Base-by-base conservation (phyloP, 2,797 vertebrate species). In the Sternotherus odoratus region DNA sequence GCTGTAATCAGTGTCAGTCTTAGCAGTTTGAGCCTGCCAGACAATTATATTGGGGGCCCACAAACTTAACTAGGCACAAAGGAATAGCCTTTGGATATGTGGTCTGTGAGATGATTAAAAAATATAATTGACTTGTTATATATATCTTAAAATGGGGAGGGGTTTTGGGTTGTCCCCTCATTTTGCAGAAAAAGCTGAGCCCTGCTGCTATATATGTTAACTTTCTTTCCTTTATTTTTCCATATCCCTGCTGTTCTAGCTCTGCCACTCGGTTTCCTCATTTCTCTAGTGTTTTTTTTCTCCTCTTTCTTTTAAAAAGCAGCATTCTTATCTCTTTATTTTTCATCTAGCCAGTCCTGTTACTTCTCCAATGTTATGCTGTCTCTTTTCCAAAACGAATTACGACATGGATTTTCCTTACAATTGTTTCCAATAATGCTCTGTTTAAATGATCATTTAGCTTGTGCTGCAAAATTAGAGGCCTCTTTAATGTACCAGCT, bases 101-200 rank as follows among this genome's bases (percentile, higher is more conserved):
- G 63, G n/a, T 21, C 17, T 1, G 5, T 66, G 60, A 66, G 33
- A 63, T 63, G n/a, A 66, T n/a, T 66, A 8, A 10, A 8, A n/a
- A 66, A 66, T 66, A n/a, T n/a, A 66, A 33, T 66, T 66, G 33
- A n/a, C 33, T 66, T 19, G n/a, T 36, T 36, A 11, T 66, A 36
- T 66, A 36, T 66, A 36, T 17, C 39, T 30, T 54, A 2, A 6
- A 33, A 74, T 2, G 10, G 3, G 11, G 43, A 33, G 74, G 28
- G 4, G 3, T 3, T 1, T 0, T 5, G 4, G 43, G 48, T 4
- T 30, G 2, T 9, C 4, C 1, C 0, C 43, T 28, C 15, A 0
- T 13, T 69, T 23, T 26, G 43, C n/a, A 2, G 1, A 33, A 46
- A 28, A 26, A 48, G 49, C 49, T 39, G 54, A 7, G 7, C 30